These are phyloP conservation scores for Andrena hattorfiana DNA, from an alignment of 2,888 invertebrate genomes.

Conservation along the genomic window DNA sequence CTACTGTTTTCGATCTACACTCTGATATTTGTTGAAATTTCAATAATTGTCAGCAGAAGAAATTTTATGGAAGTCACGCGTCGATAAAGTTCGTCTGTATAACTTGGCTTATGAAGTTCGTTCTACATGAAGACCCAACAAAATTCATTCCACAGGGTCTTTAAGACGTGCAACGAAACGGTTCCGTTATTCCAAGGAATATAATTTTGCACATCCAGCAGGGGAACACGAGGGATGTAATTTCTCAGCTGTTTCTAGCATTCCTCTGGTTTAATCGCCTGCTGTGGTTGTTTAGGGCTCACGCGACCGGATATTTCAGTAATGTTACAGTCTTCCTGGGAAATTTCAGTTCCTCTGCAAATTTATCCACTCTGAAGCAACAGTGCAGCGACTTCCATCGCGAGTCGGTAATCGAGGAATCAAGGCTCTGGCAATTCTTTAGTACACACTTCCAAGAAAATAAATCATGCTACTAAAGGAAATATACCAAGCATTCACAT, in stretches of 20 bases:
- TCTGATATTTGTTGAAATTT: too few species aligned
- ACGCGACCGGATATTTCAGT: constrained; percentile 33
- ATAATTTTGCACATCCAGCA: constrained; percentile 32
- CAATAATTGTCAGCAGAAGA: too few species aligned
- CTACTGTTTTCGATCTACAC: too few species aligned
- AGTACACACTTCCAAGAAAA: too few species aligned
- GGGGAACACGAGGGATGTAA: constrained; percentile 43
- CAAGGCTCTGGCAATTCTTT: too few species aligned
- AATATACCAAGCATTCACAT: too few species aligned
- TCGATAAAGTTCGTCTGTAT: not conserved
- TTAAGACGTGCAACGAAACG: constrained; percentile 8
- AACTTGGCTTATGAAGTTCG: not conserved
- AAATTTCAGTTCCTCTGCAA: constrained; percentile 7
- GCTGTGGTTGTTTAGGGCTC: constrained; percentile 19
- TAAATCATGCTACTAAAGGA: too few species aligned
- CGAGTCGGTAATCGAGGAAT: too few species aligned
- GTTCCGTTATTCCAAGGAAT: constrained; percentile 40
- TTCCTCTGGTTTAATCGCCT: constrained; percentile 47
- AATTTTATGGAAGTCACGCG: not conserved
- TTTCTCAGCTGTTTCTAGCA: constrained; percentile 46
- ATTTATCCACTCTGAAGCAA: not conserved
- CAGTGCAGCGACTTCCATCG: not conserved
- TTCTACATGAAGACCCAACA: not conserved
- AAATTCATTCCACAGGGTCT: not conserved
- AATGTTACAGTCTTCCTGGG: constrained; percentile 40